Percentiles rank a stretch among this genome's conserved stretches.
Conservation (phyloP, 2,113 vertebrate genomes). For the Atractosteus spatula region DNA sequence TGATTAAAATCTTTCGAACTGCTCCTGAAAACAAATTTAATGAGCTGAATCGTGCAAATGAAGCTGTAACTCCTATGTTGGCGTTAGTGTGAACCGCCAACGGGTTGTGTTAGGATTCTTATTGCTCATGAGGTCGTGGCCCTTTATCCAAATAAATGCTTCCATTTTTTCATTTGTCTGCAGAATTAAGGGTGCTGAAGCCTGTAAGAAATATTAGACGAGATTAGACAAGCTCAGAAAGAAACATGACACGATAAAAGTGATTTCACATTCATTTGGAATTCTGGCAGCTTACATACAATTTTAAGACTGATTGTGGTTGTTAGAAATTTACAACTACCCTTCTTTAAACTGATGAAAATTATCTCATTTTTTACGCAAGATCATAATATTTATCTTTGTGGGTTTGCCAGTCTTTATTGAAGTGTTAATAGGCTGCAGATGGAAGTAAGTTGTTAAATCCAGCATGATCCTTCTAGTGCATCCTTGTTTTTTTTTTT, state of each 20-base stretch:
- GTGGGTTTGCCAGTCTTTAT: constrained; percentile 18
- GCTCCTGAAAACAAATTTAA: too few species aligned
- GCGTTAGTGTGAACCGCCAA: too few species aligned
- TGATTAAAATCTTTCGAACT: too few species aligned
- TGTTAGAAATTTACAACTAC: constrained; percentile 4
- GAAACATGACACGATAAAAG: constrained; percentile 25
- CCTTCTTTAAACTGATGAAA: constrained; percentile 1
- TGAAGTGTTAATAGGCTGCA: constrained; percentile 20
- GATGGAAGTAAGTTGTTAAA: constrained; percentile 12
- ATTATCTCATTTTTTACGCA: constrained; percentile 12
- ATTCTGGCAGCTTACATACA: neutral
- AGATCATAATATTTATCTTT: constrained; percentile 9
- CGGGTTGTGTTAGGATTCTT: too few species aligned
- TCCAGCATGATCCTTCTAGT: constrained; percentile 13
- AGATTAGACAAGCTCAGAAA: constrained; percentile 14
- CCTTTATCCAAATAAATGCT: too few species aligned
- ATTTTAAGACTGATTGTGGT: neutral
- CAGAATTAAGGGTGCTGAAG: neutral
- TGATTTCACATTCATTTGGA: constrained; percentile 22
- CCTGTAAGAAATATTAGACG: neutral
- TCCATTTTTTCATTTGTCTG: too few species aligned
- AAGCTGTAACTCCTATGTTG: too few species aligned
- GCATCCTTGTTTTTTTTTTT: constrained; percentile 23
- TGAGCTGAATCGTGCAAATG: too few species aligned
- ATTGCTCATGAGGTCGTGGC: too few species aligned